Conservation (phyloP, 2,113 vertebrate species). For the Agelaius phoeniceus region DNA sequence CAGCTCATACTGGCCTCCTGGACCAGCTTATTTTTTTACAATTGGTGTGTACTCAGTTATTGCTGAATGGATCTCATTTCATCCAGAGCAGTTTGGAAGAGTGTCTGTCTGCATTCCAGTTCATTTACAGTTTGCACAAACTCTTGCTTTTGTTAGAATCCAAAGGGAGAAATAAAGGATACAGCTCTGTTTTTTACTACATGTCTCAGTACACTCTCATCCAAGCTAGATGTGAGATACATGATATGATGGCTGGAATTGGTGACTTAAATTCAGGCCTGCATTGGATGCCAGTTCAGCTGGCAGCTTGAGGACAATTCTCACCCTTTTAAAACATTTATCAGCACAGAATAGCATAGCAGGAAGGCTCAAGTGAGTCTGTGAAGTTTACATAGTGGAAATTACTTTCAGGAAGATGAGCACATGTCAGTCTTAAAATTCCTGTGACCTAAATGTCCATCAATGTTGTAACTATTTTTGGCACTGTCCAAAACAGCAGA, state of each 20-base stretch:
- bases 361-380: neutral
- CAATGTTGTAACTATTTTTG: neutral
- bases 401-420: neutral
- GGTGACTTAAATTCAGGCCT: neutral
- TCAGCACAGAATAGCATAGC: neutral
- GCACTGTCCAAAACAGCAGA: neutral
- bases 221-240: neutral
- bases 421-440: neutral
- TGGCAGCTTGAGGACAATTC: neutral
- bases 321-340: neutral
- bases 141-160: neutral
- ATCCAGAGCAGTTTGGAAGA: neutral
- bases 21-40: neutral
- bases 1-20: neutral
- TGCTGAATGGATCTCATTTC: neutral
- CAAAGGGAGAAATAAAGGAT: neutral
- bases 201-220: neutral
- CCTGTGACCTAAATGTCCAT: neutral
- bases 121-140: neutral
- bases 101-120: neutral
- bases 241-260: neutral
- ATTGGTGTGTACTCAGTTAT: neutral
- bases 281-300: neutral
- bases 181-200: neutral
- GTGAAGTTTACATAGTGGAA: neutral